Percentiles rank a stretch among this genome's conserved stretches.
phyloP scores from a whole-genome alignment of 1,140 invertebrate species.

The Aradophagus sp. region DNA sequence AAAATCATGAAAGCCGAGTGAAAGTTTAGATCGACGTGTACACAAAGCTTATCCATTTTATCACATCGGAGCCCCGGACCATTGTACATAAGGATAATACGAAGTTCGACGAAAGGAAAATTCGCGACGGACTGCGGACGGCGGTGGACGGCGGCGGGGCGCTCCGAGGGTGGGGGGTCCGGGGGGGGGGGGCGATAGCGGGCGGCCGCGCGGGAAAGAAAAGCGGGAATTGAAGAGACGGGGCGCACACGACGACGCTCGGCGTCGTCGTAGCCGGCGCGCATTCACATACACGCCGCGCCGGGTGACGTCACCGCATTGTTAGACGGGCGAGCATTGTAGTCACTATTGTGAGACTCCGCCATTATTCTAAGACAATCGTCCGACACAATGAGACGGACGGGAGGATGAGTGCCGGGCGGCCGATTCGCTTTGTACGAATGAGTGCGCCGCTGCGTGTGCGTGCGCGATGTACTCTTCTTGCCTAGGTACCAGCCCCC shows the following conservation, averaged over 20 bases:
- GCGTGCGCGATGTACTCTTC: constrained; percentile 59
- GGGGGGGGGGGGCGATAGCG: constrained; percentile 20
- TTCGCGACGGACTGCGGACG: constrained; percentile 56
- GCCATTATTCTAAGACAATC: constrained; percentile 77
- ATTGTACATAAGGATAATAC: constrained; percentile 58
- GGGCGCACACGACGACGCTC: constrained; percentile 69
- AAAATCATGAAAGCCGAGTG: constrained; percentile 46
- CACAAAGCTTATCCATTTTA: constrained; percentile 57
- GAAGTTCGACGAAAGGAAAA: constrained; percentile 64
- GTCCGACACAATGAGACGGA: constrained; percentile 76
- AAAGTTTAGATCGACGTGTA: constrained; percentile 42
- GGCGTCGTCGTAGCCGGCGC: constrained; percentile 66
- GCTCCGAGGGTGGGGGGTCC: too few relatives aligned
- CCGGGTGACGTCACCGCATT: constrained; percentile 75
- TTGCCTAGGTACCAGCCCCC: constrained; percentile 39
- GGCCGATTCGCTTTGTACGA: constrained; percentile 68
- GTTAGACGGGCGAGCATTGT: constrained; percentile 76
- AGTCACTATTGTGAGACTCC: constrained; percentile 76
- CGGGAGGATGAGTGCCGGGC: constrained; percentile 70
- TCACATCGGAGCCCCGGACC: constrained; percentile 46
- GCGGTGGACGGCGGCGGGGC: too few relatives aligned
- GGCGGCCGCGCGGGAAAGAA: constrained; percentile 35
- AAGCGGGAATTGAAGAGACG: constrained; percentile 64
- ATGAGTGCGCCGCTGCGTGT: constrained; percentile 54
- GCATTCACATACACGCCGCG: constrained; percentile 69